phyloP scores from a whole-genome alignment of 2,888 invertebrate genomes.

The Panorpa germanica region DNA sequence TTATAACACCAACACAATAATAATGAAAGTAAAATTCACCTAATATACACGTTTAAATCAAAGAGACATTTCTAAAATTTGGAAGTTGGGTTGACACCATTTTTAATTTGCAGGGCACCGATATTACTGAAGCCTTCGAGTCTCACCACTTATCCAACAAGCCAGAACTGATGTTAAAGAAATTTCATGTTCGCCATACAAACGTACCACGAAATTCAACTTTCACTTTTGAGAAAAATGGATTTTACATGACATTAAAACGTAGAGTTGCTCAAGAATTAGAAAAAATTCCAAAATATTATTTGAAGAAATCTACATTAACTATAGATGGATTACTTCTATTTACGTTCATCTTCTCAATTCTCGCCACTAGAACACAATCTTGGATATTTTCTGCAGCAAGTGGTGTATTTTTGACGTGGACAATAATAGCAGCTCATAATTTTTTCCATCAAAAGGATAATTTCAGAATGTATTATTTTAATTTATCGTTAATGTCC shows the following conservation, averaged over 20 bases:
- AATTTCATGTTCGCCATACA: constrained; percentile 46
- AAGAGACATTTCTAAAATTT: no score
- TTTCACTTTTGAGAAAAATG: constrained; percentile 50
- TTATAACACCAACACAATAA: no score
- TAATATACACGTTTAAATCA: no score
- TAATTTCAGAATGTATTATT: constrained; percentile 62
- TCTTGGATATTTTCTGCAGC: no score
- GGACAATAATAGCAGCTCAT: constrained; percentile 43
- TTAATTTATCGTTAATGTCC: constrained; percentile 47
- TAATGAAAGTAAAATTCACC: no score
- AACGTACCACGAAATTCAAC: constrained; percentile 43
- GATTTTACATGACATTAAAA: constrained; percentile 56
- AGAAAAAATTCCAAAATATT: constrained; percentile 32
- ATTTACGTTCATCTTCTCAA: no score
- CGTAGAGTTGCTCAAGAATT: constrained; percentile 32
- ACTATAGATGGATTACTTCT: no score
- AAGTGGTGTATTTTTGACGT: constrained; percentile 36
- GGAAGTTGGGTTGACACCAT: no score
- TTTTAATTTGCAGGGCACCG: constrained; percentile 49
- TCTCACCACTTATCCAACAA: constrained; percentile 41
- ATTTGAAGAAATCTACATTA: no score
- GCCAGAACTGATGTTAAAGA: constrained; percentile 37
- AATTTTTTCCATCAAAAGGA: constrained; percentile 61
- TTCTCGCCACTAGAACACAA: no score
- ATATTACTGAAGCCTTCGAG: constrained; percentile 67